phyloP scores from a whole-genome alignment of 2,888 invertebrate genomes.

The Syrphus vitripennis region DNA sequence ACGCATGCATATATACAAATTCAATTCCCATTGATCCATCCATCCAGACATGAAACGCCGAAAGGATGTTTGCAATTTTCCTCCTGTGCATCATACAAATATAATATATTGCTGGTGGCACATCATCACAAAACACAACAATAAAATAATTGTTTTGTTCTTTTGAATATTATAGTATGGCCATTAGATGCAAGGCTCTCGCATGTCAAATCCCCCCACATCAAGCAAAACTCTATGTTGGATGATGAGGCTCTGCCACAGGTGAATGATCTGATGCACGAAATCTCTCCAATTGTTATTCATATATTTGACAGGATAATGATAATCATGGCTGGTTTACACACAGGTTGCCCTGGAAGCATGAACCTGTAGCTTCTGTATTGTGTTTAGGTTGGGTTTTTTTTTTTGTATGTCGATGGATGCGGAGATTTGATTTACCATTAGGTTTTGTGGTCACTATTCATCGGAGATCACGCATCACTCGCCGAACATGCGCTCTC shows the following conservation, averaged over 20 bases:
- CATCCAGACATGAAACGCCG: conserved; percentile 25
- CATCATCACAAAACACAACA: background rate
- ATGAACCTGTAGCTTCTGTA: conserved; percentile 60
- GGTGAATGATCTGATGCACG: conserved; percentile 71
- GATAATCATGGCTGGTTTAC: conserved; percentile 52
- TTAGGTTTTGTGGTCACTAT: conserved; percentile 68
- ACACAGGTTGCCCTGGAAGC: conserved; percentile 41
- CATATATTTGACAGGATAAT: conserved; percentile 70
- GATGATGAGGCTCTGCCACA: conserved; percentile 16
- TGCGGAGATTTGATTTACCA: conserved; percentile 59
- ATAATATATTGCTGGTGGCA: background rate
- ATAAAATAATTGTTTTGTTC: conserved; percentile 58
- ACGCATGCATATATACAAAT: conserved; percentile 43
- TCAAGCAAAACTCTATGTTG: background rate
- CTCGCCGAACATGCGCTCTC: background rate
- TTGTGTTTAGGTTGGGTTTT: background rate
- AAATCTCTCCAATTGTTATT: conserved; percentile 65
- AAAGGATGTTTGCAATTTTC: conserved; percentile 70
- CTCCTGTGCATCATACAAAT: conserved; percentile 32
- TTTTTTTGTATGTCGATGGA: background rate
- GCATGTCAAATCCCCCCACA: background rate
- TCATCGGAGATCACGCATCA: conserved; percentile 64
- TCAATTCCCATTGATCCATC: conserved; percentile 64
- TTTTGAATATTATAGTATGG: conserved; percentile 62
- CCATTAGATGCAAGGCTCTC: conserved; percentile 54